Base-by-base conservation (phyloP, 2,113 vertebrate genomes). In the Urocynchramus pylzowi region DNA sequence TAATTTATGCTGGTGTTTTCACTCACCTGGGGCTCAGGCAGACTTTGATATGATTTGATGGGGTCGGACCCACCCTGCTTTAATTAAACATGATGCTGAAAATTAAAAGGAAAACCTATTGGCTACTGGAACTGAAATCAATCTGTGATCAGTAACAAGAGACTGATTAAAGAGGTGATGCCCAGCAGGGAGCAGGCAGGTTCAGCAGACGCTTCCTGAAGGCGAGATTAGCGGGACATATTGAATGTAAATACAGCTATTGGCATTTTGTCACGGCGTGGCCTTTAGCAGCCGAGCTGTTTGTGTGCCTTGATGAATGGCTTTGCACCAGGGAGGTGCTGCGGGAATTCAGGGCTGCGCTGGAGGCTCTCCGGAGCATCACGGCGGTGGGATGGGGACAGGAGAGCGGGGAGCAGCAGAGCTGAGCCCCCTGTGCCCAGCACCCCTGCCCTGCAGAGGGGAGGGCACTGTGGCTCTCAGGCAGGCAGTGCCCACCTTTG, bases 61-160 rank as follows among this genome's bases (percentile, higher is more conserved):
- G 96, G 97, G 96, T 96, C 60, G 6, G 93, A 79, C 80, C 87
- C 94, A 96, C 97, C 95, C 96, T 28, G 67, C 82, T 89, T 97
- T 98, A 98, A 98, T 98, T 96, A 98, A 98, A 98, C 74, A 87
- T 79, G 93, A 97, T 89, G 86, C 71, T 76, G 97, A 78, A 97
- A 97, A 98, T 98, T 94, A 97, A 91, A 97, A 96, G 96, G 75
- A 44, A 89, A 95, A 92, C 83, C 45, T 54, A 87, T 89, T 82
- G 96, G 92, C 60, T 76, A 37, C 77, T 56, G 37, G 61, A 94
- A 82, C 87, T 1, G 76, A 44, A 94, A 97, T 95, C 96, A 54
- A 89, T 91, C 84, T 24, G 54, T 27, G 61, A 93, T 96, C 87
- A 17, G 96, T 94, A 97, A 84, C 30, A 54, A 93, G 87, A 93